These are phyloP conservation scores for Mythimna loreyi DNA, from an alignment of 2,888 invertebrate genomes.

Conservation along the genomic window DNA sequence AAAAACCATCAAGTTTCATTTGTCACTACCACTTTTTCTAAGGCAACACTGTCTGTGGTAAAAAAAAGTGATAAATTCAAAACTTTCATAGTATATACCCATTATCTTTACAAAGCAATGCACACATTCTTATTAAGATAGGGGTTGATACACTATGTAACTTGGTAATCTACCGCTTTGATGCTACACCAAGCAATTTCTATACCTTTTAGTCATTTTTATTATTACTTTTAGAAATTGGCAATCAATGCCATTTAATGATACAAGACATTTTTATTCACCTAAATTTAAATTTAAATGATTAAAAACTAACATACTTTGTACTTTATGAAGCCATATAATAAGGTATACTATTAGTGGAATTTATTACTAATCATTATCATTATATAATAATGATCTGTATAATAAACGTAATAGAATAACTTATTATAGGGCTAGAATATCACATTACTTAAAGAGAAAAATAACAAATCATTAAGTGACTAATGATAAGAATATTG, in stretches of 20 bases:
- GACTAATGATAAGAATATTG: not conserved
- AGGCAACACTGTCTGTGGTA: not conserved
- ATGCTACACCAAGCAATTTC: not conserved
- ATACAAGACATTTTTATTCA: constrained; percentile 31
- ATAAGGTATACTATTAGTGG: constrained; percentile 30
- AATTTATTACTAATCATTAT: constrained; percentile 38
- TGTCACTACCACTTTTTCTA: not conserved
- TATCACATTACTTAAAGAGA: constrained; percentile 2
- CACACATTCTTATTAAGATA: not conserved
- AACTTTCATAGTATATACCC: not conserved
- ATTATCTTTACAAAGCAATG: not conserved
- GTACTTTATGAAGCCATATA: not conserved
- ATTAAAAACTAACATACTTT: constrained; percentile 28
- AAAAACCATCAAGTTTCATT: constrained; percentile 50
- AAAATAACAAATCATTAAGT: constrained; percentile 24
- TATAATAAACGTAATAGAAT: constrained; percentile 26
- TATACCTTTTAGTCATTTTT: not conserved
- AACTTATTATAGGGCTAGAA: constrained; percentile 19
- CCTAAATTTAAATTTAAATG: constrained; percentile 55
- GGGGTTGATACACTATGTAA: not conserved
- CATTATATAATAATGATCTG: constrained; percentile 41
- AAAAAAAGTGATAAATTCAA: not conserved
- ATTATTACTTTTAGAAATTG: constrained; percentile 14
- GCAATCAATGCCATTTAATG: constrained; percentile 50
- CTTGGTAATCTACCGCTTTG: not conserved